These are phyloP conservation scores for Ceratothoa steindachneri DNA, from an alignment of 2,888 invertebrate genomes.

Conservation along the genomic window DNA sequence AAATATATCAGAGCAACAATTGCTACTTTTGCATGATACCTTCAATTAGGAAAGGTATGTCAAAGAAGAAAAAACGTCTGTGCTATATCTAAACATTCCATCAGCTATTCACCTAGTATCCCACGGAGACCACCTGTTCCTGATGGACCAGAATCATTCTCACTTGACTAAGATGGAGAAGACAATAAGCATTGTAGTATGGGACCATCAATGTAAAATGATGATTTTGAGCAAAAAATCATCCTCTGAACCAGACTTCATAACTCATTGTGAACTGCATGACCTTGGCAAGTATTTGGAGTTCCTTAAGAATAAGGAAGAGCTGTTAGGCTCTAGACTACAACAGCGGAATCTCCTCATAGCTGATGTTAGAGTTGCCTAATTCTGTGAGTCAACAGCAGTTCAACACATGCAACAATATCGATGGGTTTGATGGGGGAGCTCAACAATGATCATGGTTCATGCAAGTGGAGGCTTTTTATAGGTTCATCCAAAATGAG, in stretches of 20 bases:
- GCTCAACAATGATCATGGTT: slow-evolving; percentile 5
- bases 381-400: neutral
- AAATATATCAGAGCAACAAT: too few relatives aligned
- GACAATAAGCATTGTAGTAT: neutral
- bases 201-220: neutral
- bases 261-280: neutral
- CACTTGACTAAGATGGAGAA: neutral
- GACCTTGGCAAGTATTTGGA: neutral
- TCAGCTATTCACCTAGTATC: too few relatives aligned
- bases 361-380: neutral
- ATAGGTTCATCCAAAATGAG: neutral
- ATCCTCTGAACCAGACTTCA: too few relatives aligned
- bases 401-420: neutral
- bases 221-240: too few relatives aligned
- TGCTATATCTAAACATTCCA: neutral
- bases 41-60: too few relatives aligned
- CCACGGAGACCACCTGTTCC: neutral
- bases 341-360: neutral
- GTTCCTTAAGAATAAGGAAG: neutral
- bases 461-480: slow-evolving; percentile 1
- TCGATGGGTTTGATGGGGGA: slow-evolving; percentile 4
- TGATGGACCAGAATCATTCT: neutral
- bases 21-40: too few relatives aligned
- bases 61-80: too few relatives aligned
- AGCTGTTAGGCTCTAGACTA: neutral